Percentiles rank a stretch among this genome's conserved stretches.
Conservation (phyloP, 2,888 invertebrate species). For the Scaptomyza caliginosa region DNA sequence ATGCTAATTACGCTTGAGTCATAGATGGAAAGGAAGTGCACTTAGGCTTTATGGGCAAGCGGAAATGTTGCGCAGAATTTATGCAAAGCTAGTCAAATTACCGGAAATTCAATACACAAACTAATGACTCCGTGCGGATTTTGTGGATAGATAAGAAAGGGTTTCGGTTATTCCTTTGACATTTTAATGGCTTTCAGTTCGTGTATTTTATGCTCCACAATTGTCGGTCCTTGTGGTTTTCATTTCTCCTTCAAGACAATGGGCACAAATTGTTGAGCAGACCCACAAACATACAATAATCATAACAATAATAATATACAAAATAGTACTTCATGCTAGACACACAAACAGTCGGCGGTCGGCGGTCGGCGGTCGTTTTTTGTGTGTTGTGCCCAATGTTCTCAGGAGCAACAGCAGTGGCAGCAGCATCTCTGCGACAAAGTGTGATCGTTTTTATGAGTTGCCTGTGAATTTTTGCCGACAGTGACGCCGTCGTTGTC, state of each 20-base stretch:
- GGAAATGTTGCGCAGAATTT: conserved; percentile 66
- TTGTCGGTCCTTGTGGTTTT: conserved; percentile 57
- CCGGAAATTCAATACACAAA: conserved; percentile 64
- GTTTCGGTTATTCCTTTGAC: conserved; percentile 31
- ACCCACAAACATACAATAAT: conserved; percentile 74
- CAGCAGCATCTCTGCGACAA: conserved; percentile 57
- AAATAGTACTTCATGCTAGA: conserved; percentile 33
- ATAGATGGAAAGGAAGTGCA: conserved; percentile 58
- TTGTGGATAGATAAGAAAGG: conserved; percentile 47
- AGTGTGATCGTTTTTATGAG: conserved; percentile 78
- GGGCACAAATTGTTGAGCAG: conserved; percentile 51
- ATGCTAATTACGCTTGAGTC: conserved; percentile 70
- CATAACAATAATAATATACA: conserved; percentile 69
- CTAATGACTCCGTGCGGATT: conserved; percentile 60
- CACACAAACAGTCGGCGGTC: conserved; percentile 67
- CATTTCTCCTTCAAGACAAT: conserved; percentile 48
- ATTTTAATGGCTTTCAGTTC: conserved; percentile 36
- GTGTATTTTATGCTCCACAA: conserved; percentile 32
- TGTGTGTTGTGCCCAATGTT: conserved; percentile 52
- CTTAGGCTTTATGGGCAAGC: conserved; percentile 55
- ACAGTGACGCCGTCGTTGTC: conserved; percentile 59
- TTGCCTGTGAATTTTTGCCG: conserved; percentile 72
- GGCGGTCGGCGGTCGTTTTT: conserved; percentile 35
- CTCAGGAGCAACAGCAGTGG: conserved; percentile 31
- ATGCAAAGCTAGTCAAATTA: conserved; percentile 71